Evolutionary conservation across 2,888 invertebrate species (phyloP).

Genomic region (Eurytoma adleriae): DNA sequence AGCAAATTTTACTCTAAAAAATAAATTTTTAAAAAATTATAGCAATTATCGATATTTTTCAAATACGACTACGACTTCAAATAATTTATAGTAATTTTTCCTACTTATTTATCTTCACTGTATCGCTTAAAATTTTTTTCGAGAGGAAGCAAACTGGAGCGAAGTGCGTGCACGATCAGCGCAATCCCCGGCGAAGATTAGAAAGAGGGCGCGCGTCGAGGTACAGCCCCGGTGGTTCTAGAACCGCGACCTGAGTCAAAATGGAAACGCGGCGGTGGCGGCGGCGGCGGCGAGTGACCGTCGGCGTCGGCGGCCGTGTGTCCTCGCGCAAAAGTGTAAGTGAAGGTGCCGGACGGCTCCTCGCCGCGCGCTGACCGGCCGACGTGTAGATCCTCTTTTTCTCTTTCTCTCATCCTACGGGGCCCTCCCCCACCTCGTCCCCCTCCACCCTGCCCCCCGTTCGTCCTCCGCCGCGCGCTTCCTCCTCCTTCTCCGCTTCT

Average conservation of each 20-base stretch:
- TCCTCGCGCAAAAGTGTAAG: constrained; percentile 66
- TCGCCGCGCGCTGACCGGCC: constrained; percentile 51
- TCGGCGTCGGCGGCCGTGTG: constrained; percentile 46
- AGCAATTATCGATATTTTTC: too few species aligned
- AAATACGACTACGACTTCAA: too few species aligned
- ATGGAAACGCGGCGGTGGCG: constrained; percentile 58
- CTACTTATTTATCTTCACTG: too few species aligned
- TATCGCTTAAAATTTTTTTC: not conserved
- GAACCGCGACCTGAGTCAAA: constrained; percentile 68
- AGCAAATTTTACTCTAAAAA: too few species aligned
- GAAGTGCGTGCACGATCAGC: not conserved
- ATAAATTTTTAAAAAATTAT: too few species aligned
- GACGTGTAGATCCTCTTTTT: constrained; percentile 52
- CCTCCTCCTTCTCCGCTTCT: constrained; percentile 48
- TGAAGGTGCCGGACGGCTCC: constrained; percentile 62
- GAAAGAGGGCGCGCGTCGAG: constrained; percentile 8
- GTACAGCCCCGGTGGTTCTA: constrained; percentile 13
- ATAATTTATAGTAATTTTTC: too few species aligned
- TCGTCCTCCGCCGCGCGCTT: constrained; percentile 32
- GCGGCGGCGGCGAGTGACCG: not conserved
- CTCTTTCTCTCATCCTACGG: constrained; percentile 40
- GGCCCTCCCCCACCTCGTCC: constrained; percentile 43
- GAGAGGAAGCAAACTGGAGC: not conserved
- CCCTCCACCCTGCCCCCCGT: constrained; percentile 28
- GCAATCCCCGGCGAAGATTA: not conserved